Percentiles rank a stretch among this genome's conserved stretches.
phyloP scores from a whole-genome alignment of 2,797 vertebrate genomes.

The Lacerta viridis region DNA sequence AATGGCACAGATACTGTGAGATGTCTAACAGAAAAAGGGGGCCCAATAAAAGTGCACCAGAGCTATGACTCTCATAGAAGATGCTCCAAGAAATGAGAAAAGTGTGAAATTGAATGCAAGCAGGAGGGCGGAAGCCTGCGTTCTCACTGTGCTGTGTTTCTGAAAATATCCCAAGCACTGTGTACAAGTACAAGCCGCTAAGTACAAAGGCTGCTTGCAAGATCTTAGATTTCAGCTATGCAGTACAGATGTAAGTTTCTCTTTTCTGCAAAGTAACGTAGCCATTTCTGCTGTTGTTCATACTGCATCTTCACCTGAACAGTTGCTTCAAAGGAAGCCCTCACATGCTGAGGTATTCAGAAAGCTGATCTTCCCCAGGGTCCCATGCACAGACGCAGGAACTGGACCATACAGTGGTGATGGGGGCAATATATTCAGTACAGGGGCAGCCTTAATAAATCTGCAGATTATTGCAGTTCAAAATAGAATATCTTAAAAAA shows the following conservation, averaged over 20 bases:
- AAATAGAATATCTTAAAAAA: no score
- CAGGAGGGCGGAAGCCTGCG: background rate
- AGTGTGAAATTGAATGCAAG: background rate
- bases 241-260: background rate
- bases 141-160: background rate
- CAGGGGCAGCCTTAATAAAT: no score
- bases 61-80: background rate
- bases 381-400: no score
- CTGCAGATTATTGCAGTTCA: background rate
- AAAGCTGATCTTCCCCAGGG: background rate
- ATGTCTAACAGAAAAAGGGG: background rate
- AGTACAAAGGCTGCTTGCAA: background rate
- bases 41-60: background rate
- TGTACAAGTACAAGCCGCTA: background rate
- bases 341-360: background rate
- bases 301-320: background rate
- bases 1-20: background rate
- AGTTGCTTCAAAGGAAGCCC: background rate
- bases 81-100: background rate
- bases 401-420: no score
- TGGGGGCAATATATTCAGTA: no score
- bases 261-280: no score
- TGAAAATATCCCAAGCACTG: background rate
- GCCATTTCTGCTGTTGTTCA: background rate
- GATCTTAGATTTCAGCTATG: background rate